Conservation (phyloP, 2,113 vertebrate genomes). For the Emydura subglobosa region DNA sequence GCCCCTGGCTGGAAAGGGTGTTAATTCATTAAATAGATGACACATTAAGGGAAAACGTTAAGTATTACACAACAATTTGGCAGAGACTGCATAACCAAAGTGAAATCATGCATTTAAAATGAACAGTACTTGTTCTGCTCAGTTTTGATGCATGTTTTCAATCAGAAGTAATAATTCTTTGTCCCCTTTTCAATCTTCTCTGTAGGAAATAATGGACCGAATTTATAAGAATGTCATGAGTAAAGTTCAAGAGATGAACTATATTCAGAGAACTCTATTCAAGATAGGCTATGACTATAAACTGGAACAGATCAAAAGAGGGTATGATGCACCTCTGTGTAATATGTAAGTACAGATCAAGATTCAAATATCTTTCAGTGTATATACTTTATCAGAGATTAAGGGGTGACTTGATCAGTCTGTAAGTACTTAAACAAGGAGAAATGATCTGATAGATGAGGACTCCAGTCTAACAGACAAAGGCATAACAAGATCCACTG, state of each 20-base stretch:
- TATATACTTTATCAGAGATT: background rate
- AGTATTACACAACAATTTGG: background rate
- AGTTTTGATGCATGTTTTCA: background rate
- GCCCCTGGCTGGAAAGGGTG: background rate
- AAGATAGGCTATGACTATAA: conserved; percentile 96
- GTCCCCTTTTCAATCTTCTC: conserved; percentile 21
- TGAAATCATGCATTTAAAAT: background rate
- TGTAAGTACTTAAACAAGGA: background rate
- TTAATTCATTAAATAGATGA: background rate
- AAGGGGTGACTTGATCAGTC: background rate
- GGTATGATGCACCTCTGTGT: conserved; percentile 95
- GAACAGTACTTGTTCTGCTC: background rate
- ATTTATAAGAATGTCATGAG: conserved; percentile 98
- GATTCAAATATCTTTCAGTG: background rate
- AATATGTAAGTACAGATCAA: conserved; percentile 85
- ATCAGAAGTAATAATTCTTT: conserved; percentile 8
- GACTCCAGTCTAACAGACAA: background rate
- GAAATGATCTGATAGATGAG: background rate
- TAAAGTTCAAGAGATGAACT: conserved; percentile 97
- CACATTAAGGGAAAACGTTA: background rate
- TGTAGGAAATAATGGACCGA: conserved; percentile 98
- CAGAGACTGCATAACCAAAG: background rate
- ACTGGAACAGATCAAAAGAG: conserved; percentile 93
- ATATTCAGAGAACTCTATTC: conserved; percentile 92
- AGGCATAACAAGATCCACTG: background rate